phyloP scores from a whole-genome alignment of 2,113 vertebrate species.

The Pseudolaguvia tuberculata region DNA sequence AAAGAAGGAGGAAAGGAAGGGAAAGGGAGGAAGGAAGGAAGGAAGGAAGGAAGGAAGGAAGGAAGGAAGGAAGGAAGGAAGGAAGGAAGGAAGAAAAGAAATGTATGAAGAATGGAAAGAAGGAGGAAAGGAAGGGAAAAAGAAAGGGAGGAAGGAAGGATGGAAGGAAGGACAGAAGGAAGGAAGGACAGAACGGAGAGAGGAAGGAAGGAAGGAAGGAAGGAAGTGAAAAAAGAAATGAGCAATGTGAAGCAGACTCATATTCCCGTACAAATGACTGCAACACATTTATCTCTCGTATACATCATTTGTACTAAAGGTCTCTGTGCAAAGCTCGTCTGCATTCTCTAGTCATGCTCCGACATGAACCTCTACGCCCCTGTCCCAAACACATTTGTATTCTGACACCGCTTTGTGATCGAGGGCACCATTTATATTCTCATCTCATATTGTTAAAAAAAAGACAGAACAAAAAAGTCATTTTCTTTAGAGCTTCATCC shows the following conservation, averaged over 20 bases:
- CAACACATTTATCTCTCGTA: constrained; percentile 4
- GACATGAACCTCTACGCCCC: constrained; percentile 11
- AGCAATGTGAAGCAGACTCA: not conserved
- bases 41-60: too few relatives aligned
- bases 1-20: too few relatives aligned
- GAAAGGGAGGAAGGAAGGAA: too few relatives aligned
- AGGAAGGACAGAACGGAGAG: too few relatives aligned
- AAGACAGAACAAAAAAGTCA: constrained; percentile 41
- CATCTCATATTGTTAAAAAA: constrained; percentile 38
- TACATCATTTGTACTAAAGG: not conserved
- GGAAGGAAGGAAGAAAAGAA: too few relatives aligned
- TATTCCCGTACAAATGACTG: not conserved
- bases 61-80: too few relatives aligned
- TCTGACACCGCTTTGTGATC: constrained; percentile 43
- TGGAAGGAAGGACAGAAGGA: too few relatives aligned
- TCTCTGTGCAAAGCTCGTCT: constrained; percentile 14
- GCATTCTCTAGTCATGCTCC: constrained; percentile 14
- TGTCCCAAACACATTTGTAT: constrained; percentile 43
- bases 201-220: too few relatives aligned
- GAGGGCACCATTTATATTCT: constrained; percentile 60
- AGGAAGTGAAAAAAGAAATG: too few relatives aligned
- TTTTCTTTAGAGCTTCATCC: constrained; percentile 41
- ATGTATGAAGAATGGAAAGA: too few relatives aligned
- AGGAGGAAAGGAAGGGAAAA: too few relatives aligned
- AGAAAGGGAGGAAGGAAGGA: too few relatives aligned